Conservation (phyloP, 30 jellyfish, hydroid and myxozoan species). For the Nemopilema nomurai region DNA sequence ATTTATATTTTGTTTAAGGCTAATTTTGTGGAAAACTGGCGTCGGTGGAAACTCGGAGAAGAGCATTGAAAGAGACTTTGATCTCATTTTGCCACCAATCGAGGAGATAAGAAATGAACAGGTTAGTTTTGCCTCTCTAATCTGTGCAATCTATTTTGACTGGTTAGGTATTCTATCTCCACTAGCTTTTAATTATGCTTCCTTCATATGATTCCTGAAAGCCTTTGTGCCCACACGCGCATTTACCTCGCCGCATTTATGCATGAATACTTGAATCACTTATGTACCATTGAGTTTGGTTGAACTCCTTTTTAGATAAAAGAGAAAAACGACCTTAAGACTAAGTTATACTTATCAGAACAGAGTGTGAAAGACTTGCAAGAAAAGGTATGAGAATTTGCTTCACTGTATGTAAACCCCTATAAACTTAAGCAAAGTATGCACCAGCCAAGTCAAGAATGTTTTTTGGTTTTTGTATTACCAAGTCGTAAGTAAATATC, state of each 20-base stretch:
- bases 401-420: too few species aligned
- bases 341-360: conserved; percentile 53
- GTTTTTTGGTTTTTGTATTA: too few species aligned
- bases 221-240: not conserved
- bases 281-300: too few species aligned
- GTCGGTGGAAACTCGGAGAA: conserved; percentile 43
- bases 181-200: not conserved
- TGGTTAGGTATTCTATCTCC: not conserved
- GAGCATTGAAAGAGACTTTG: conserved; percentile 55
- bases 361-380: conserved; percentile 57
- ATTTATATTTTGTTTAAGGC: too few species aligned
- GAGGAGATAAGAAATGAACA: conserved; percentile 56
- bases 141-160: not conserved
- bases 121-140: conserved; percentile 16
- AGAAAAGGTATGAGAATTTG: conserved; percentile 36
- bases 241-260: too few species aligned
- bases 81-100: conserved; percentile 65
- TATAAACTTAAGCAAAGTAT: too few species aligned
- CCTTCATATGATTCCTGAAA: too few species aligned
- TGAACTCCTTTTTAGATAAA: conserved; percentile 57
- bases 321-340: conserved; percentile 59
- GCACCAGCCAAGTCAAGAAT: too few species aligned
- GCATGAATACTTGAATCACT: too few species aligned
- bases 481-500: too few species aligned
- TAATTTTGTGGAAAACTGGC: conserved; percentile 71